phyloP scores from a whole-genome alignment of 1,140 invertebrate genomes.

The Mycetomoellerius zeteki region DNA sequence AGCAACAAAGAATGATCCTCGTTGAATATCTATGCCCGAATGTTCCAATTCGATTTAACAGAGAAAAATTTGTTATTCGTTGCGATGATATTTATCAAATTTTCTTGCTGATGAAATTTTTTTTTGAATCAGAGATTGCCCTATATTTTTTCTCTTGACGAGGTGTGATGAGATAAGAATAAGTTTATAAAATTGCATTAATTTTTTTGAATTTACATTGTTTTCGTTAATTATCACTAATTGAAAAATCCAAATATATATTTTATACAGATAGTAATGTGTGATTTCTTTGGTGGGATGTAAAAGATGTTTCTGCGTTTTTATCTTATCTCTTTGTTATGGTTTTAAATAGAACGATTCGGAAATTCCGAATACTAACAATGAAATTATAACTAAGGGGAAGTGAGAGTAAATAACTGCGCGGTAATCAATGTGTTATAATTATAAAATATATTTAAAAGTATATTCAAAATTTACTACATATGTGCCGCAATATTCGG shows the following conservation, averaged over 20 bases:
- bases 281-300: background rate
- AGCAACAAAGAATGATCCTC: background rate
- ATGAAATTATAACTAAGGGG: no score
- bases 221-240: background rate
- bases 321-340: slow-evolving; percentile 3
- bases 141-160: background rate
- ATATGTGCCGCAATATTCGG: no score
- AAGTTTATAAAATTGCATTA: background rate
- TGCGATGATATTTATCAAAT: background rate
- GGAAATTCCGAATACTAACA: background rate
- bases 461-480: no score
- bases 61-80: background rate
- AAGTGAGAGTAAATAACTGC: no score
- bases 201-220: background rate
- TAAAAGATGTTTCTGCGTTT: background rate
- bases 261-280: background rate
- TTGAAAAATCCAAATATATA: background rate
- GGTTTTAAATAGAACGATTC: background rate
- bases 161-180: background rate
- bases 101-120: background rate
- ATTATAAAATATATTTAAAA: no score
- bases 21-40: background rate
- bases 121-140: background rate
- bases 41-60: background rate
- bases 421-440: no score